These are phyloP conservation scores for Eucidaris tribuloides DNA, from an alignment of 35 echinoderm and acorn worm genomes.

Conservation along the genomic window DNA sequence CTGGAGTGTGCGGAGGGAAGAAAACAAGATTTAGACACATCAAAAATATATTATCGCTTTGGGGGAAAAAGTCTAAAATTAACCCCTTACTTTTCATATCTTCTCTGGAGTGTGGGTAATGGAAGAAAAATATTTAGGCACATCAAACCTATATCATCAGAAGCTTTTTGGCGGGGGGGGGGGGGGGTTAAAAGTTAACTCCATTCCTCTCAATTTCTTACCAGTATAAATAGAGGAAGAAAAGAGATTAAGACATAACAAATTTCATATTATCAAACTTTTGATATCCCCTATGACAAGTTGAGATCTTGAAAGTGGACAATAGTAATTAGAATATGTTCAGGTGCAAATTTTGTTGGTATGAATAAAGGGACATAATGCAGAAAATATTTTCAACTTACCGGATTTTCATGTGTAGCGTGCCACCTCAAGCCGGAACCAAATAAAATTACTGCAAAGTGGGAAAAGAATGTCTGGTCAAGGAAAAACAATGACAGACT, in stretches of 20 bases:
- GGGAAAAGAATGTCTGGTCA: slow-evolving; percentile 35
- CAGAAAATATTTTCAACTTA: slow-evolving; percentile 20
- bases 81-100: too few relatives aligned
- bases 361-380: neutral
- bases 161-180: too few relatives aligned
- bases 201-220: too few relatives aligned
- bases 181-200: too few relatives aligned
- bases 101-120: too few relatives aligned
- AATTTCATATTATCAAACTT: neutral
- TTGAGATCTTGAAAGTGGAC: neutral
- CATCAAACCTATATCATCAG: too few relatives aligned
- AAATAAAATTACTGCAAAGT: slow-evolving; percentile 55
- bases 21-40: too few relatives aligned
- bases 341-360: neutral
- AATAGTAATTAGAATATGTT: neutral
- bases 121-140: too few relatives aligned
- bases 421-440: slow-evolving; percentile 47
- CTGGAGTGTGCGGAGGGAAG: too few relatives aligned
- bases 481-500: slow-evolving; percentile 27
- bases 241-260: neutral
- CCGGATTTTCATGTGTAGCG: slow-evolving; percentile 39
- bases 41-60: too few relatives aligned
- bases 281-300: neutral
- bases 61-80: too few relatives aligned
- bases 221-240: neutral